phyloP scores from a whole-genome alignment of 2,113 vertebrate genomes.

The Taurulus bubalis region DNA sequence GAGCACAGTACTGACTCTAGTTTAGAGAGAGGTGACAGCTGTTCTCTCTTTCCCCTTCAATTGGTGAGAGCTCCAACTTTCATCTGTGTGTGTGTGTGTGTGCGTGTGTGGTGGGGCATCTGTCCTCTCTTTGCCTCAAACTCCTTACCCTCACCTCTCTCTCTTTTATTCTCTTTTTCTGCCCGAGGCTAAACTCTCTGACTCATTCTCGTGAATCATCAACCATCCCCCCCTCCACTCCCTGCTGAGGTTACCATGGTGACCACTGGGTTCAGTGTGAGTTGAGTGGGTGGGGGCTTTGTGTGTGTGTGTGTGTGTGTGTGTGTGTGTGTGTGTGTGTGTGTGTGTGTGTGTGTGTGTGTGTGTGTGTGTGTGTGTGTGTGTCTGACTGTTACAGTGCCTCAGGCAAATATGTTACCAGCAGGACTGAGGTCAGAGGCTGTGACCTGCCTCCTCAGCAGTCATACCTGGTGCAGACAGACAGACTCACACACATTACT shows the following conservation, averaged over 20 bases:
- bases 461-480: conserved; percentile 37
- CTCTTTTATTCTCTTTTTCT: conserved; percentile 61
- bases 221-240: conserved; percentile 23
- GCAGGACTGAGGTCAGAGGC: conserved; percentile 59
- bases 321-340: conserved; percentile 37
- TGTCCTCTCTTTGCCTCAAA: conserved; percentile 27
- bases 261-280: conserved; percentile 58
- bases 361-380: conserved; percentile 28
- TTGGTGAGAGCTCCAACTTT: conserved; percentile 30
- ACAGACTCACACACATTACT: conserved; percentile 36
- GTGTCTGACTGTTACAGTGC: conserved; percentile 54
- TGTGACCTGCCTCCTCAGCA: conserved; percentile 58
- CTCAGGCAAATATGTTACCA: conserved; percentile 37
- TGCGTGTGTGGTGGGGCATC: conserved; percentile 17
- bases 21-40: conserved; percentile 64
- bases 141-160: conserved; percentile 18
- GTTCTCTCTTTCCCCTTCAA: conserved; percentile 46
- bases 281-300: conserved; percentile 33
- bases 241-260: conserved; percentile 72
- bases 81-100: conserved; percentile 21
- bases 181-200: conserved; percentile 78
- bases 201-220: conserved; percentile 77
- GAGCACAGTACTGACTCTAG: conserved; percentile 48
- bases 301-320: conserved; percentile 40
- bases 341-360: conserved; percentile 47